Evolutionary conservation across 2,797 vertebrate genomes (phyloP), one percentile per base, ranked within the genome.

Genomic region (Denticeps clupeoides): DNA sequence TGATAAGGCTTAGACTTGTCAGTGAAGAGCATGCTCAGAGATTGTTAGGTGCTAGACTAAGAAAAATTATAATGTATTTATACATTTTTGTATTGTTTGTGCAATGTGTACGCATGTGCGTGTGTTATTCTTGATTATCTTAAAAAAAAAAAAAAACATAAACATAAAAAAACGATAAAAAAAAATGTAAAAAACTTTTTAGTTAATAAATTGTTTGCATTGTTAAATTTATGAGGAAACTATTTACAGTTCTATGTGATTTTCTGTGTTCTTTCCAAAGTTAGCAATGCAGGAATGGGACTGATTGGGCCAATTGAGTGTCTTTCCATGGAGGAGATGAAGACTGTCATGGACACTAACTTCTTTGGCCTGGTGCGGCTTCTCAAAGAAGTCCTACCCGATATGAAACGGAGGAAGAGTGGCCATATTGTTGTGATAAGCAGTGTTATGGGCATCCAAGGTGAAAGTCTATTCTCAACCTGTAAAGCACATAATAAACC

Each of bases 391-490:
- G 56, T 88, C 56, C 59, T 91, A 3, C 87, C 86, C 4, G 88
- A 90, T 52, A 90, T 89, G 87, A 91, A 91, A 71, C 85, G 37
- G 45, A 86, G 80, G 63, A 89, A 83, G 64, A 87, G 62, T 16
- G 87, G 89, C 4, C 86, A 89, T 13, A 84, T 89, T n/a, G 86
- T 91, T 46, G 85, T 87, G 41, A 89, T 90, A 16, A 89, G 88
- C 74, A 89, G 87, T 33, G 85, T 90, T 27, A 87, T 91, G 86
- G 87, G 86, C 31, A 85, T 89, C 62, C 87, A 89, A 72, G 88
- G 87, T 85, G 44, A 65, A 62, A 7, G 37, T 37, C 8, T 16
- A 7, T 7, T 4, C 21, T 6, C 9, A 3, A 28, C 19, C 18
- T 19, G 7, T 13, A 33, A 8, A 7, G 11, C 35, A 32, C 5